Percentiles rank a stretch among this genome's conserved stretches.
These are phyloP conservation scores for Gibbula magus DNA, from an alignment of 2,888 invertebrate genomes.

Conservation along the genomic window DNA sequence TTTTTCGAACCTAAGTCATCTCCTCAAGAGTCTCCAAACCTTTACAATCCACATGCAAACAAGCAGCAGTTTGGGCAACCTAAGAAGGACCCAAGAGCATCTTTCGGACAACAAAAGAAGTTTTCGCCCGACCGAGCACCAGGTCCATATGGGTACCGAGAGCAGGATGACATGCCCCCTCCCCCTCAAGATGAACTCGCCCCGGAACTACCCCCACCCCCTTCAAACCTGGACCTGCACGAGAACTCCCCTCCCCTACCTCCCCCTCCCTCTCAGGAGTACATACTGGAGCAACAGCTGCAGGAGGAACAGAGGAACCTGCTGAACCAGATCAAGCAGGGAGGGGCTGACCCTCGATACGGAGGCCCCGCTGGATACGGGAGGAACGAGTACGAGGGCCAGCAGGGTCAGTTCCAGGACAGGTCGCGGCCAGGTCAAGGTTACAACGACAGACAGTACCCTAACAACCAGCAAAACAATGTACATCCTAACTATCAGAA, in stretches of 20 bases:
- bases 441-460: neutral
- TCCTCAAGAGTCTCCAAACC: constrained; percentile 5
- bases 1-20: constrained; percentile 42
- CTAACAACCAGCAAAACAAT: neutral
- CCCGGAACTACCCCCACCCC: constrained; percentile 75
- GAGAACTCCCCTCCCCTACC: constrained; percentile 68
- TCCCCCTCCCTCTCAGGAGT: constrained; percentile 76
- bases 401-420: neutral
- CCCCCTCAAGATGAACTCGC: constrained; percentile 81
- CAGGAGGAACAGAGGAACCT: constrained; percentile 58
- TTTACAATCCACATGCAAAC: constrained; percentile 26
- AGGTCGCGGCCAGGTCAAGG: neutral
- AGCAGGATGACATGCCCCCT: constrained; percentile 62
- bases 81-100: neutral
- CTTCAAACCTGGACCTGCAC: constrained; percentile 69
- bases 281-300: constrained; percentile 79
- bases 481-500: constrained; percentile 49
- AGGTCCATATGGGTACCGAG: constrained; percentile 71
- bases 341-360: neutral
- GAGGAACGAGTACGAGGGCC: constrained; percentile 6
- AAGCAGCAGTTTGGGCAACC: neutral
- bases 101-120: constrained; percentile 28
- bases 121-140: constrained; percentile 73
- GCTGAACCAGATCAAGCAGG: constrained; percentile 43
- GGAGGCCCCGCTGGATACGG: neutral